Evolutionary conservation across 35 echinoderm and acorn worm species (phyloP).

Genomic region (Ophiothrix spiculata): DNA sequence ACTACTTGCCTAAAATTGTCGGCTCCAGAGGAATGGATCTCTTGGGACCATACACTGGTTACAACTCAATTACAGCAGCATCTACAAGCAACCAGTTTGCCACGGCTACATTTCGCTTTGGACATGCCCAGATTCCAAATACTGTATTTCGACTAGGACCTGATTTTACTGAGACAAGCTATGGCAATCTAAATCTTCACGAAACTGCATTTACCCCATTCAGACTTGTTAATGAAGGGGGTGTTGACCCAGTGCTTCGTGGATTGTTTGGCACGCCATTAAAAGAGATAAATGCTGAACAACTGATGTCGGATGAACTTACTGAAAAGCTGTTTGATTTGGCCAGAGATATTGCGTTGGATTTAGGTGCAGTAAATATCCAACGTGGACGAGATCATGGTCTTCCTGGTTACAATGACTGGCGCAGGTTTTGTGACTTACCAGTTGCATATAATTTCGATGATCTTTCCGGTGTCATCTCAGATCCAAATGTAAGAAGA

Average conservation of each 20-base stretch:
- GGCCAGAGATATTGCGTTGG: constrained; percentile 15
- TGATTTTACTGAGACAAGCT: not conserved
- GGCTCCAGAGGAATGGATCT: not conserved
- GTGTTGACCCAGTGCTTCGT: not conserved
- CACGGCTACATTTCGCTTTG: not conserved
- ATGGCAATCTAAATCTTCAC: too few relatives aligned
- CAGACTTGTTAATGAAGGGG: too few relatives aligned
- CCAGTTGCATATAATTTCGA: constrained; percentile 32
- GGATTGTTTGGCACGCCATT: not conserved
- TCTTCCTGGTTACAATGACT: constrained; percentile 63
- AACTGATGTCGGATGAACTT: too few relatives aligned
- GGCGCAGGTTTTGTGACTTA: constrained; percentile 52
- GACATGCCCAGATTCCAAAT: not conserved
- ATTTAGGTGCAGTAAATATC: constrained; percentile 75
- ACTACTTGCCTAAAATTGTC: not conserved
- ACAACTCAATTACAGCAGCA: not conserved
- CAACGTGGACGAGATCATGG: constrained; percentile 91
- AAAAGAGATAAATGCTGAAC: too few relatives aligned
- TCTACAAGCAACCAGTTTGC: not conserved
- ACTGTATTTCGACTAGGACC: not conserved
- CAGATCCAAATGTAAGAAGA: not conserved
- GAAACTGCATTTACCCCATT: too few relatives aligned
- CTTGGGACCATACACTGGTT: not conserved
- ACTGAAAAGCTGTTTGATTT: too few relatives aligned
- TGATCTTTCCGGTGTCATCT: constrained; percentile 37